Base-by-base conservation (phyloP, 2,888 invertebrate genomes). In the Tetanocera ferruginea region DNA sequence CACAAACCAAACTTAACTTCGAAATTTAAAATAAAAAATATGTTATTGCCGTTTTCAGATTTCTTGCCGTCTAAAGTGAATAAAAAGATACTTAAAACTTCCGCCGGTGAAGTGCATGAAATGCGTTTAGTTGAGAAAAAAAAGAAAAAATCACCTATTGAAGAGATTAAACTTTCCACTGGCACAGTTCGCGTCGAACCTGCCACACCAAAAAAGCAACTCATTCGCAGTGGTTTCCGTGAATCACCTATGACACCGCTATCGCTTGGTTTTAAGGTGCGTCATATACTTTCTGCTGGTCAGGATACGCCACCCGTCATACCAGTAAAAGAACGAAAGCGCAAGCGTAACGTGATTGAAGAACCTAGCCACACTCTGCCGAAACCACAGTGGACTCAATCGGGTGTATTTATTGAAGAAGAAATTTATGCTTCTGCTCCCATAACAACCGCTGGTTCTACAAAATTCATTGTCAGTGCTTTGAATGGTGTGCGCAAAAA, bases 131-230 rank as follows among this genome's bases (percentile, higher is more conserved):
- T 79, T 23, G 81, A 81, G 9, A 51, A 80, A 37, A 80, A 79
- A 43, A 82, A 74, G 34, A 79, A 76, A 60, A 80, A 52, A 11
- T 9, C 19, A n/a, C 76, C 82, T 43, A 82, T 81, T 14, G 74
- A 80, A 8, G 74, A 80, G 9, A 75, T 87, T 23, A 81, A 84
- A 31, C 83, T 85, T 34, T 76, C 84, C 3, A 84, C 86, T 11
- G 88, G 89, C n/a, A 82, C 82, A n/a, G 83, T 89, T 3, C 79
- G 82, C 25, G 87, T 88, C 5, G 88, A 88, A 80, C 86, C 86
- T 3, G 49, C 82, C 5, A 86, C 88, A 0, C 89, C 89, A 5
- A 81, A 52, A 8, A 80, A 77, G 1, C 83, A 83, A 67, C 79
- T 83, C 25, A 75, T 67, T 5, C 28, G 31, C 28, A 74, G 78